A percentile compares a stretch with the other conserved stretches of the same genome.
These are phyloP conservation scores for Catocala fraxini DNA, from an alignment of 2,888 invertebrate genomes.

Conservation along the genomic window DNA sequence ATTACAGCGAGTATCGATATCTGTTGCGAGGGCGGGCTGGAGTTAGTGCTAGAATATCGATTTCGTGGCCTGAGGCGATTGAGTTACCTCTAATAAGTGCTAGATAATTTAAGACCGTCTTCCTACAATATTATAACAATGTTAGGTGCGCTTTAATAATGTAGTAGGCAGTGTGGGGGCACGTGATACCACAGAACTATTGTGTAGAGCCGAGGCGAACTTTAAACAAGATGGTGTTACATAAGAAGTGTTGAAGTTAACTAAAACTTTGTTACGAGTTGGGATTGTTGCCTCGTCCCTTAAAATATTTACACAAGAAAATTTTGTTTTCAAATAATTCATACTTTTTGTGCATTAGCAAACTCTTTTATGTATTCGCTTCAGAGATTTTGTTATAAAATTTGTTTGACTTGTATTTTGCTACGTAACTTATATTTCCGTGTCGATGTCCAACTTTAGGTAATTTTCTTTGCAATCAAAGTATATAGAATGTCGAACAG, in stretches of 20 bases:
- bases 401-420: slow-evolving; percentile 43
- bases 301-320: slow-evolving; percentile 44
- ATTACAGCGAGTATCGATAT: slow-evolving; percentile 49
- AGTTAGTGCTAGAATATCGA: slow-evolving; percentile 54
- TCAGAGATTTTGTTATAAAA: slow-evolving; percentile 48
- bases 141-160: slow-evolving; percentile 30
- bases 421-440: slow-evolving; percentile 33
- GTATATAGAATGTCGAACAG: too few species aligned
- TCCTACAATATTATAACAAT: slow-evolving; percentile 46
- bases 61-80: slow-evolving; percentile 66
- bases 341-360: slow-evolving; percentile 44
- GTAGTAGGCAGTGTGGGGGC: slow-evolving; percentile 10
- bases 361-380: slow-evolving; percentile 48
- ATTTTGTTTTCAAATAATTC: slow-evolving; percentile 40
- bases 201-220: slow-evolving; percentile 46
- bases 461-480: too few species aligned
- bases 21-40: slow-evolving; percentile 35
- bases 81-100: slow-evolving; percentile 69
- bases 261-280: slow-evolving; percentile 46
- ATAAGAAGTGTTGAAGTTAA: slow-evolving; percentile 51
- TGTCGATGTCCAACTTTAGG: too few species aligned
- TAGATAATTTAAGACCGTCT: slow-evolving; percentile 73
- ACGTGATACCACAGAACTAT: slow-evolving; percentile 25
- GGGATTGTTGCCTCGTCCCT: slow-evolving; percentile 44
- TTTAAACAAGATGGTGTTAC: slow-evolving; percentile 62